These are phyloP conservation scores for Prietella phreatophila DNA, from an alignment of 2,113 vertebrate species.

Conservation along the genomic window DNA sequence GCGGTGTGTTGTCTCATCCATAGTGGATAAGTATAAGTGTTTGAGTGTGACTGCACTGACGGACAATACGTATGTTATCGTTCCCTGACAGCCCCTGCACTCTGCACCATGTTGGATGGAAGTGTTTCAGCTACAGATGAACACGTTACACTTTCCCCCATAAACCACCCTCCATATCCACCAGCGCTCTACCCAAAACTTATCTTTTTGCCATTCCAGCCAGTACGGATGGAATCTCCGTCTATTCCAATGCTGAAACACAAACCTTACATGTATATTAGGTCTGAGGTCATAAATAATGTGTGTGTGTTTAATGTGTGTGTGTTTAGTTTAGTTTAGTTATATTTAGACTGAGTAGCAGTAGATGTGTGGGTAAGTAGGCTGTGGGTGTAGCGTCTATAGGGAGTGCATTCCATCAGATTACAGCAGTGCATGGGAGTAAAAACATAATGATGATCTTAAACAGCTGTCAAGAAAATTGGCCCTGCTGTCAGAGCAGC, in stretches of 20 bases:
- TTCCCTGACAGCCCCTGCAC: slow-evolving; percentile 16
- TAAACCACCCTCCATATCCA: neutral
- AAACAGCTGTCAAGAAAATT: slow-evolving; percentile 37
- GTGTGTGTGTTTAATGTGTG: too few relatives aligned
- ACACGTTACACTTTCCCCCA: neutral
- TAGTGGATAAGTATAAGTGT: neutral
- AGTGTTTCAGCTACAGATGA: neutral
- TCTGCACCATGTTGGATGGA: slow-evolving; percentile 4
- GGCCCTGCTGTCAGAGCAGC: neutral
- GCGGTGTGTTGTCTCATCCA: neutral
- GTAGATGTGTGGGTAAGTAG: slow-evolving; percentile 14
- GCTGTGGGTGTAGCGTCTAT: slow-evolving; percentile 20
- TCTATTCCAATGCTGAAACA: neutral
- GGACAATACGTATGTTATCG: slow-evolving; percentile 48
- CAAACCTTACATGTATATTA: neutral
- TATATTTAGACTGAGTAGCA: slow-evolving; percentile 22
- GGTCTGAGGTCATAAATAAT: neutral
- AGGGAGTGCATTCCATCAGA: slow-evolving; percentile 21
- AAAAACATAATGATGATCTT: slow-evolving; percentile 33
- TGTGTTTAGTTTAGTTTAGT: neutral
- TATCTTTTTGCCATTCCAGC: neutral
- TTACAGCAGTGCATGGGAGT: slow-evolving; percentile 11
- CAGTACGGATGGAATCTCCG: neutral
- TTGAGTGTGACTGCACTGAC: neutral
- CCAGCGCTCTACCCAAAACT: neutral